A percentile compares a stretch with the other conserved stretches of the same genome.
Conservation (phyloP, 2,888 invertebrate species). For the Drosophila neotestacea region DNA sequence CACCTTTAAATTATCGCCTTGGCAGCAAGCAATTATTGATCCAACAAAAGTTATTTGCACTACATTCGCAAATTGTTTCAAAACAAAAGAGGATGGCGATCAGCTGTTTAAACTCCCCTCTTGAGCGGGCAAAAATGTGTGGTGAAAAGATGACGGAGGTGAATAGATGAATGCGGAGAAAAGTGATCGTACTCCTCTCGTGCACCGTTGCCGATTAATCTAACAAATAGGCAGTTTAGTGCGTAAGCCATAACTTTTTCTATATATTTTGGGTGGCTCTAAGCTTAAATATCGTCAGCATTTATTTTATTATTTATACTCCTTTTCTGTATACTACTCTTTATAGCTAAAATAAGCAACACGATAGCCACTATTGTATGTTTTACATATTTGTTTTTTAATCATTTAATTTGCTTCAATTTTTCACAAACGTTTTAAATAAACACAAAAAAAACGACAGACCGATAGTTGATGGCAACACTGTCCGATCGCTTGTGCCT, state of each 20-base stretch:
- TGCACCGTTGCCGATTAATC: too few relatives aligned
- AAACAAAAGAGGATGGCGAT: conserved; percentile 13
- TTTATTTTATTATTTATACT: too few relatives aligned
- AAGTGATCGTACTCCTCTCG: neutral
- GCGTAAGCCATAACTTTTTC: too few relatives aligned
- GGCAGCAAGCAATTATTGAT: conserved; percentile 63
- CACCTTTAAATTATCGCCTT: conserved; percentile 65
- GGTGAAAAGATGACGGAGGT: neutral
- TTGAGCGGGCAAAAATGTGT: neutral
- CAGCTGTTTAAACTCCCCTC: conserved; percentile 29
- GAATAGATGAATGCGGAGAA: neutral
- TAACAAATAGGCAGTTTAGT: too few relatives aligned
- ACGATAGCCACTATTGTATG: conserved; percentile 17
- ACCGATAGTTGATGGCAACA: conserved; percentile 52
- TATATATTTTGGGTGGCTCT: too few relatives aligned
- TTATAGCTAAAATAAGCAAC: conserved; percentile 7
- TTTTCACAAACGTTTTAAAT: conserved; percentile 55
- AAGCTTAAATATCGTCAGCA: too few relatives aligned
- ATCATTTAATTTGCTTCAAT: conserved; percentile 62
- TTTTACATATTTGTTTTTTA: conserved; percentile 66
- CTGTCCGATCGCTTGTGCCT: conserved; percentile 34
- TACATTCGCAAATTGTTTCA: conserved; percentile 10
- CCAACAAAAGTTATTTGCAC: conserved; percentile 47
- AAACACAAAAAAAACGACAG: conserved; percentile 59
- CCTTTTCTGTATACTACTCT: too few relatives aligned